These are phyloP conservation scores for Turnix velox DNA, from an alignment of 2,113 vertebrate species.

Conservation along the genomic window DNA sequence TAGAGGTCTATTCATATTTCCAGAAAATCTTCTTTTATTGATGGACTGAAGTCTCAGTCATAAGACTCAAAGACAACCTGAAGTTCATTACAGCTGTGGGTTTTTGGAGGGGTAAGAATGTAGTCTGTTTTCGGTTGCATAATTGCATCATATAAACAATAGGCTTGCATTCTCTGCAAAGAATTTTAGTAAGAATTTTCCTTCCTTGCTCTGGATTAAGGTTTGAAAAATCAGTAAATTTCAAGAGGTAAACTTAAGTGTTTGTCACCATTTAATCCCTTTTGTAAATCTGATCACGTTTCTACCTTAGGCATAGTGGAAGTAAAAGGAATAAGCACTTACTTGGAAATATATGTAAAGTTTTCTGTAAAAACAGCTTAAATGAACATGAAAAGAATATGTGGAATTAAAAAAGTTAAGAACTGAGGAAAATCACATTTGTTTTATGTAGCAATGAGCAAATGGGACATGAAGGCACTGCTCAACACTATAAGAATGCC, in stretches of 20 bases:
- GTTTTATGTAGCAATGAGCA: background rate
- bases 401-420: background rate
- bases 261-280: background rate
- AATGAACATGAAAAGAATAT: background rate
- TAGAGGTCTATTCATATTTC: background rate
- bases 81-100: background rate
- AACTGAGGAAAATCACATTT: background rate
- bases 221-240: background rate
- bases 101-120: background rate
- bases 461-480: background rate
- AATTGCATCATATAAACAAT: background rate
- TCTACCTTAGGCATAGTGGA: background rate
- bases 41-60: background rate
- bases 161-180: background rate
- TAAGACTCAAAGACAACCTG: background rate
- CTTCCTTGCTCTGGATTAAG: background rate
- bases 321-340: background rate
- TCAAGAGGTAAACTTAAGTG: background rate
- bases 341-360: background rate
- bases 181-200: background rate
- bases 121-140: background rate
- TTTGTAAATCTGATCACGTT: background rate
- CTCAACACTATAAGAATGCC: slow-evolving; percentile 1
- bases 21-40: background rate
- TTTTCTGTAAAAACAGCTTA: background rate